Evolutionary conservation across 2,113 vertebrate genomes (phyloP).

Genomic region (Perca schrenkii): DNA sequence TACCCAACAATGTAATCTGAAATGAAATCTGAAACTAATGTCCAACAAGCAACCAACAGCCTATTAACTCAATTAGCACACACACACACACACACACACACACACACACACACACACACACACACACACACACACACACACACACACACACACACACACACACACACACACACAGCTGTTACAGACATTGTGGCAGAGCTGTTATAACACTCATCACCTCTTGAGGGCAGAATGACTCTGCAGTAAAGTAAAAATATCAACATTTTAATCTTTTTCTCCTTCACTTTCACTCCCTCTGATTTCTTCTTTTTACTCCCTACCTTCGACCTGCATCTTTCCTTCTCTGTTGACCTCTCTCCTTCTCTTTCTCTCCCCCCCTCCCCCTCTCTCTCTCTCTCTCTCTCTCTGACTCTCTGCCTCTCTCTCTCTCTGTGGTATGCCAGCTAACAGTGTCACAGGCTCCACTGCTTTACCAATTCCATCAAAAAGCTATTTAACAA

Average conservation of each 20-base stretch:
- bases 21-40: not conserved
- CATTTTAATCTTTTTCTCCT: slow-evolving; percentile 17
- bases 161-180: not conserved
- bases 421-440: slow-evolving; percentile 39
- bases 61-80: not conserved
- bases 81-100: slow-evolving; percentile 7
- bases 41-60: not conserved
- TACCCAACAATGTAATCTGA: no score
- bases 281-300: slow-evolving; percentile 36
- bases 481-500: slow-evolving; percentile 82
- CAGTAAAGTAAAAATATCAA: slow-evolving; percentile 22
- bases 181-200: not conserved
- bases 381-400: slow-evolving; percentile 14
- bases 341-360: slow-evolving; percentile 27
- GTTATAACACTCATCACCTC: slow-evolving; percentile 59
- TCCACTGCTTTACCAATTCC: slow-evolving; percentile 80
- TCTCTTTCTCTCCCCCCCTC: not conserved
- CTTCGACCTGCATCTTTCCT: slow-evolving; percentile 7
- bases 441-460: slow-evolving; percentile 69
- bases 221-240: slow-evolving; percentile 82
- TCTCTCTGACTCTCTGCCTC: slow-evolving; percentile 2
- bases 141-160: slow-evolving; percentile 11
- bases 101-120: slow-evolving; percentile 9
- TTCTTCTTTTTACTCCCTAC: slow-evolving; percentile 13
- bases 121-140: slow-evolving; percentile 7